These are phyloP conservation scores for Equus przewalskii DNA, from an alignment of 2,113 vertebrate genomes.

Conservation along the genomic window DNA sequence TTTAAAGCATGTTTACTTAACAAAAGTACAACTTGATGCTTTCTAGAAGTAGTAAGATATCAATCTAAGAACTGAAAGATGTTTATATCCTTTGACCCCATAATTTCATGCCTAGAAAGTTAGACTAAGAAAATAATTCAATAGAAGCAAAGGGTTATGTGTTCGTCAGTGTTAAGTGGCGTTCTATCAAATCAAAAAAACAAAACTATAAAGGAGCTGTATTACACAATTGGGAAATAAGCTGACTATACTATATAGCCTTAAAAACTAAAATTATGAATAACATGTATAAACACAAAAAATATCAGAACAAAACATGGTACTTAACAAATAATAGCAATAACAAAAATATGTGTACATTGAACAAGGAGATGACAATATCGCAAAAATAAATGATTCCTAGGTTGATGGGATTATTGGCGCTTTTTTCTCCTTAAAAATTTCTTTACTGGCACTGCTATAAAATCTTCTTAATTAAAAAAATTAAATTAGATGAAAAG, in stretches of 20 bases:
- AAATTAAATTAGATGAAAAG: slow-evolving; percentile 25
- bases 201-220: background rate
- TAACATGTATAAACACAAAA: slow-evolving; percentile 7
- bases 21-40: slow-evolving; percentile 36
- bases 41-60: slow-evolving; percentile 37
- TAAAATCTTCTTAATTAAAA: slow-evolving; percentile 37
- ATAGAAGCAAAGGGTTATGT: slow-evolving; percentile 15
- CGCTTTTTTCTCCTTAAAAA: background rate
- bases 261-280: slow-evolving; percentile 32
- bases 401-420: background rate
- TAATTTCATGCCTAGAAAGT: slow-evolving; percentile 39
- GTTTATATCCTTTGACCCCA: slow-evolving; percentile 2
- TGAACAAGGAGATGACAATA: background rate
- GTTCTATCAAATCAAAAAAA: background rate
- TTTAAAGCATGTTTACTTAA: slow-evolving; percentile 48
- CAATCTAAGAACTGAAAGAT: background rate
- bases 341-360: slow-evolving; percentile 11
- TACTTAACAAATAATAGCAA: background rate
- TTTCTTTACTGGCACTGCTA: background rate
- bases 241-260: background rate
- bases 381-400: background rate
- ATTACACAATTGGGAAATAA: slow-evolving; percentile 43
- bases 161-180: background rate
- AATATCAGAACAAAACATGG: background rate
- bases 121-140: slow-evolving; percentile 51